Evolutionary conservation across 2,113 vertebrate species (phyloP).

Genomic region (Pachycephala philippinensis): DNA sequence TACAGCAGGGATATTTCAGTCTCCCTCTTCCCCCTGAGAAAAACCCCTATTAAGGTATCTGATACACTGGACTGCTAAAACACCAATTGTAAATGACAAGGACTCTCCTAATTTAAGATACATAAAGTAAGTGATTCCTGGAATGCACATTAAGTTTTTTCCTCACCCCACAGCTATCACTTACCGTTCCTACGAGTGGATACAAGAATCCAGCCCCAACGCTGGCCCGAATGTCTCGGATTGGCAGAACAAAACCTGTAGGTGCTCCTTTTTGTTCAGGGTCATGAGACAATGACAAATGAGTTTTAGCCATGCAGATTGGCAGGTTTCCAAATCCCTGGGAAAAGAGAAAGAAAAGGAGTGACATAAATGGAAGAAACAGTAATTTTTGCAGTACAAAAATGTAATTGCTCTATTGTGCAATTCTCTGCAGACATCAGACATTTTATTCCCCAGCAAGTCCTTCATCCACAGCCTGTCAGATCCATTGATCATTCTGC

Average conservation of each 20-base stretch:
- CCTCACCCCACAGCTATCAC: not conserved
- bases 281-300: constrained; percentile 93
- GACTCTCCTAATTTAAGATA: not conserved
- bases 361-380: not conserved
- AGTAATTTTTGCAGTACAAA: not conserved
- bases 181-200: constrained; percentile 91
- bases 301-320: constrained; percentile 98
- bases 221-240: constrained; percentile 91
- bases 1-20: not conserved
- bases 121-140: not conserved
- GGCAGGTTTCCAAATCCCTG: constrained; percentile 92
- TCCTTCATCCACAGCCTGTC: not conserved
- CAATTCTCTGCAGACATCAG: not conserved
- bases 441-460: not conserved
- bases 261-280: constrained; percentile 94
- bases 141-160: not conserved
- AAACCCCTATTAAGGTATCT: not conserved
- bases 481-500: not conserved
- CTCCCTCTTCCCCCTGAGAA: not conserved
- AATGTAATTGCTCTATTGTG: not conserved
- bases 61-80: not conserved
- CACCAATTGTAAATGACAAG: not conserved
- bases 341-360: not conserved
- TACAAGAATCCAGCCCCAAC: constrained; percentile 95
- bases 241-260: constrained; percentile 88